Base-by-base conservation (phyloP, 2,888 invertebrate genomes). In the Branchellion lobata region DNA sequence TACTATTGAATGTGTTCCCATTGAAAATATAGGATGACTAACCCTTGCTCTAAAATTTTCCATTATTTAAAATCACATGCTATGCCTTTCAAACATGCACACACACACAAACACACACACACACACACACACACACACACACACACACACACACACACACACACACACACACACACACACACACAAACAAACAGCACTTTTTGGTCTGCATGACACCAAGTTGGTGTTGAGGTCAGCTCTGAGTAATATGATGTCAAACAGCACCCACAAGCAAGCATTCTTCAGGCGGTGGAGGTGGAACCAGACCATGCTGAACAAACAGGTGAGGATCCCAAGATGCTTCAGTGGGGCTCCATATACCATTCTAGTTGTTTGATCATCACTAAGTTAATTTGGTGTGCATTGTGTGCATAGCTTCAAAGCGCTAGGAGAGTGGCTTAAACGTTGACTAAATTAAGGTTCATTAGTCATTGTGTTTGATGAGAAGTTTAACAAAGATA, bases 191-290 rank as follows among this genome's bases (percentile, higher is more conserved):
- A 2, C 91, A 84, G 93, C 93, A 0, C 94, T 94, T 87, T 94
- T 93, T 91, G 94, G 94, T 14, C 93, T 94, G 86, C 94, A 94
- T 84, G 94, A 94, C 85, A 90, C 94, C 83, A 89, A 93, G 82
- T 88, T 94, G 82, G 93, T 93, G 0, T 87, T 94, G 81, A 90
- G 94, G 80, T 92, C 92, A 81, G 92, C 93, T 61, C 89, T 94
- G 72, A 91, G 93, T 85, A 91, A 91, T 72, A 90, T 92, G 81
- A 87, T 94, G 82, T 91, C 91, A 0, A 91, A 91, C 47, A 91
- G 92, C 84, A 89, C 90, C 79, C 90, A 88, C 85, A 89, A 90
- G 65, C 88, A 90, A 81, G 90, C 91, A 21, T 87, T 92, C 81
- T 91, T 91, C 87, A 88, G 92, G 84, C 86, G 91, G n/a, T 90